phyloP scores from a whole-genome alignment of 2,888 invertebrate genomes.

The Bruchidius siliquastri region DNA sequence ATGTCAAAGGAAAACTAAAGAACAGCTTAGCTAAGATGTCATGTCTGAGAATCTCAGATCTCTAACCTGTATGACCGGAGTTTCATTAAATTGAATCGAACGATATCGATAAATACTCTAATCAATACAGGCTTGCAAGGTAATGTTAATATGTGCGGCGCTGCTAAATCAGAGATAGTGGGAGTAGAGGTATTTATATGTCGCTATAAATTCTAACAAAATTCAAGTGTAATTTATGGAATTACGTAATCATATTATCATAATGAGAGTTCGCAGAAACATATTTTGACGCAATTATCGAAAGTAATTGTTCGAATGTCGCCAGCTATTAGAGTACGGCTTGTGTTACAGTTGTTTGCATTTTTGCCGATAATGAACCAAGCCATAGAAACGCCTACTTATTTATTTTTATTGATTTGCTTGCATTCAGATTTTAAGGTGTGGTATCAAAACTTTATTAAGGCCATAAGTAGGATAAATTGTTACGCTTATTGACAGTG shows the following conservation, averaged over 20 bases:
- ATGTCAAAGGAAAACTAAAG: too few species aligned
- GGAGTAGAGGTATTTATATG: background rate
- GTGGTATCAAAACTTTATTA: background rate
- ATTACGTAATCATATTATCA: background rate
- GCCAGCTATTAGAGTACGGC: background rate
- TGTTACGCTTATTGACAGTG: background rate
- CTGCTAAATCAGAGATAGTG: background rate
- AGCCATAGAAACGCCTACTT: background rate
- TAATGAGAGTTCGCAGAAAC: background rate
- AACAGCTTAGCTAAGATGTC: too few species aligned
- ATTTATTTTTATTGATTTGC: background rate
- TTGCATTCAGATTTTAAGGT: background rate
- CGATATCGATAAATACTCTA: background rate
- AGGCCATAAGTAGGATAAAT: background rate
- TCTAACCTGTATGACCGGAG: background rate
- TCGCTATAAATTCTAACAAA: background rate
- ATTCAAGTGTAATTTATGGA: background rate
- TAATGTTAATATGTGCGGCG: background rate
- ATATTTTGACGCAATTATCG: background rate
- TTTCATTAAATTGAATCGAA: background rate
- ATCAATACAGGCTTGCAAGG: background rate
- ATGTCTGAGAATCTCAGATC: too few species aligned
- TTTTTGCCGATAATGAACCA: background rate
- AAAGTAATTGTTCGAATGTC: background rate
- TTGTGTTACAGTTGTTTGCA: background rate